Evolutionary conservation across 2,113 vertebrate species (phyloP).

Genomic region (Ramphastos sulfuratus): DNA sequence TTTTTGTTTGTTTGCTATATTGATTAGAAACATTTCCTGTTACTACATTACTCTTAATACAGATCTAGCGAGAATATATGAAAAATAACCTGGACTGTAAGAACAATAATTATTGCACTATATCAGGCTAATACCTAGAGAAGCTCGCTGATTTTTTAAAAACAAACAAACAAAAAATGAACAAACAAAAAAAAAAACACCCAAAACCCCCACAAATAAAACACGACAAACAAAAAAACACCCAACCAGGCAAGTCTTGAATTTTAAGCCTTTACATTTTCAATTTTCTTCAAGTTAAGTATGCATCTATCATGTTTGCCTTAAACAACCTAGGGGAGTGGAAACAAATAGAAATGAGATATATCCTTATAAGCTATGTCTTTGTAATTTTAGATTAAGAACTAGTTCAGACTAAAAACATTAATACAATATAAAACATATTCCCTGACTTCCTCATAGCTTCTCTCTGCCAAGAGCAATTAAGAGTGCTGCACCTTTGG

Average conservation of each 20-base stretch:
- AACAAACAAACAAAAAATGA: background rate
- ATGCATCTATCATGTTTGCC: background rate
- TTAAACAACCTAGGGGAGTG: background rate
- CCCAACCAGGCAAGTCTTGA: background rate
- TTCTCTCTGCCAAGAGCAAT: slow-evolving; percentile 59
- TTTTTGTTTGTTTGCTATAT: background rate
- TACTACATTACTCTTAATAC: background rate
- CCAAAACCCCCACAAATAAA: too few species aligned
- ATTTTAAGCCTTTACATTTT: background rate
- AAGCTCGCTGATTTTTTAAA: background rate
- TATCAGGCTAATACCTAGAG: background rate
- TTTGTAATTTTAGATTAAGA: slow-evolving; percentile 15
- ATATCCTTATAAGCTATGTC: background rate
- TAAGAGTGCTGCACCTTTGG: slow-evolving; percentile 27
- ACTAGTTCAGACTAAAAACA: slow-evolving; percentile 32
- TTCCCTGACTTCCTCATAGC: slow-evolving; percentile 38
- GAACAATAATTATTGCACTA: background rate
- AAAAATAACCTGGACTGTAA: background rate
- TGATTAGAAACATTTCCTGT: background rate
- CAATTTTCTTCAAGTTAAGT: background rate
- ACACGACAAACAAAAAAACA: too few species aligned
- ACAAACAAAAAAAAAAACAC: too few species aligned
- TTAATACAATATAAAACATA: slow-evolving; percentile 24
- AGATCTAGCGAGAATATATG: background rate
- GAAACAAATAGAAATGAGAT: slow-evolving; percentile 5